Evolutionary conservation across 2,888 invertebrate species (phyloP), one percentile per base, ranked within the genome.

Genomic region (Ophion costatus): DNA sequence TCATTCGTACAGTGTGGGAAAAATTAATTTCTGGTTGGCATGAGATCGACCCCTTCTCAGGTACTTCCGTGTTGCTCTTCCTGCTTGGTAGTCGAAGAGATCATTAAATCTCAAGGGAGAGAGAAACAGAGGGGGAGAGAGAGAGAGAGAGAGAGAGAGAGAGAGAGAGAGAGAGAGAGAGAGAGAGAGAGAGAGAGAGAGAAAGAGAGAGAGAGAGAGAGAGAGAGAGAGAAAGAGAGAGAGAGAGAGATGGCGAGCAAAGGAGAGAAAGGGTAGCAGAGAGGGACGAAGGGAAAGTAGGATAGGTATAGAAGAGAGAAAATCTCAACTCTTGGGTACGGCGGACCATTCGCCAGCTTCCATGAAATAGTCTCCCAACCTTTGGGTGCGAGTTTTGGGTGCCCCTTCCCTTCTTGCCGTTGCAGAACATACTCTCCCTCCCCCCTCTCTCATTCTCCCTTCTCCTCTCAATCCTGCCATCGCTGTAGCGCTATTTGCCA

Each of bases 401-500:
- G 67, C 64, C 70, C 64, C 66, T 22, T 81, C 74, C 61, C 29
- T 20, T 74, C 83, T 84, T 66, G 33, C 76, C 82, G 56, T 42
- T 57, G 77, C 77, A 38, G 24, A 38, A 66, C 22, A 80, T 82
- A 70, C n/a, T 7, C 20, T 20, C 24, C 7, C 20, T 56, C 61
- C 59, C 20, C 20, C 10, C 17, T 56, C 61, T 56, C 77, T 79
- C 66, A 42, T 17, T 56, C 64, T 73, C 66, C 77, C 87, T 56
- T 84, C 75, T 85, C 59, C 81, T 84, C 77, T 85, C 64, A 63
- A 74, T 77, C 69, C 33, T 78, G 82, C 79, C 82, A 77, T 84
- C 66, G 82, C 87, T 84, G 89, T 89, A 89, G 88, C 88, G 89
- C 90, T 89, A 89, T 85, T 74, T 78, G 45, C 56, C 61, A 77